These are phyloP conservation scores for Drosophila lacicola DNA, from an alignment of 2,888 invertebrate species.

Conservation along the genomic window DNA sequence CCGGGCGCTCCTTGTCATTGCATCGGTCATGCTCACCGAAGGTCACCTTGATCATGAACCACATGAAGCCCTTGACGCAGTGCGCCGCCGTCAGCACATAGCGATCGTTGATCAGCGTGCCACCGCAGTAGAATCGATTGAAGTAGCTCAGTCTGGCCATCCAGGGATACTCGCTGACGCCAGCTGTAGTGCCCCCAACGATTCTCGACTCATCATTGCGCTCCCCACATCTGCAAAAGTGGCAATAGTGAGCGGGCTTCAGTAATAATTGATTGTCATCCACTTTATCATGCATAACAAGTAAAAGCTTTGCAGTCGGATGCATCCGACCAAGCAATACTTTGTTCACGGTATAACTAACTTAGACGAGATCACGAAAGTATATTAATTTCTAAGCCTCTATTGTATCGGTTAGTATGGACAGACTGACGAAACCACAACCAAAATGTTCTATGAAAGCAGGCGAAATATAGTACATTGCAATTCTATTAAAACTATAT, in stretches of 20 bases:
- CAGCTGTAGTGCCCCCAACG: constrained; percentile 92
- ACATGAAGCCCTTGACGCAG: constrained; percentile 96
- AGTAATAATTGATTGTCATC: constrained; percentile 26
- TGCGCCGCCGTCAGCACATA: constrained; percentile 95
- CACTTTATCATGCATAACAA: constrained; percentile 10
- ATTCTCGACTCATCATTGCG: constrained; percentile 93
- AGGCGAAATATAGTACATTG: too few relatives aligned
- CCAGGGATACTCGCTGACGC: constrained; percentile 94
- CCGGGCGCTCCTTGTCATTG: constrained; percentile 89
- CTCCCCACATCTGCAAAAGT: constrained; percentile 88
- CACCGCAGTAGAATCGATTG: constrained; percentile 95
- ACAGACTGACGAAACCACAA: too few relatives aligned
- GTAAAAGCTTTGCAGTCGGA: neutral
- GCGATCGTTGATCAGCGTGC: constrained; percentile 93
- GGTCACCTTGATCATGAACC: constrained; percentile 96
- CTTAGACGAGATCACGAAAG: too few relatives aligned
- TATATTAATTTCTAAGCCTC: too few relatives aligned
- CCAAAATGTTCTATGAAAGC: too few relatives aligned
- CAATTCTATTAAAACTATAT: too few relatives aligned
- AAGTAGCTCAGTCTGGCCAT: constrained; percentile 94
- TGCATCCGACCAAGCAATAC: neutral
- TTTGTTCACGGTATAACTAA: neutral
- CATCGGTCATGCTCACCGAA: constrained; percentile 95
- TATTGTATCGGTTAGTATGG: too few relatives aligned
- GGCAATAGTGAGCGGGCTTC: constrained; percentile 26